A percentile compares a stretch with the other conserved stretches of the same genome.
Conservation (phyloP, 2,888 invertebrate genomes). For the Rhabditoides inermis region DNA sequence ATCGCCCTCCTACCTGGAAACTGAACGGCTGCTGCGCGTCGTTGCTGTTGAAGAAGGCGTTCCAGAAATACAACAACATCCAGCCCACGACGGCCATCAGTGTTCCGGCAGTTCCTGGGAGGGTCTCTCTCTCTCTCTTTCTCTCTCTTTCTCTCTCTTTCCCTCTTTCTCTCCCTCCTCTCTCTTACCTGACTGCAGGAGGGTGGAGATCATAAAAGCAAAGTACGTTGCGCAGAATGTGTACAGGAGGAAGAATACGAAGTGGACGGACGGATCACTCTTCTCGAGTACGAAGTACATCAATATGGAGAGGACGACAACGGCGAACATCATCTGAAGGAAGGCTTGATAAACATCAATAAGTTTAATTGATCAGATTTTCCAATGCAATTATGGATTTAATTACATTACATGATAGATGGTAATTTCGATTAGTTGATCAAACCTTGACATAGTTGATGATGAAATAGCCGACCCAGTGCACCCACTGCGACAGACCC, state of each 20-base stretch:
- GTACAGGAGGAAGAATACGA: constrained; percentile 40
- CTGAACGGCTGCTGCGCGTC: constrained; percentile 25
- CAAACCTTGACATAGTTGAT: constrained; percentile 42
- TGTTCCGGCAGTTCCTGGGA: constrained; percentile 35
- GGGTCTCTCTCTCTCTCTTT: not conserved
- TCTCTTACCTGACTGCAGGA: constrained; percentile 34
- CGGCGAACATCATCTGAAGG: too few species aligned
- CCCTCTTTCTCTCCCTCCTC: not conserved
- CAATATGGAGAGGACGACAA: constrained; percentile 17
- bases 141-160: not conserved
- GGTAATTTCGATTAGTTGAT: too few species aligned
- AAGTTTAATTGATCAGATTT: too few species aligned
- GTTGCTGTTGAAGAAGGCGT: constrained; percentile 27
- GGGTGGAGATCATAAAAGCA: constrained; percentile 39
- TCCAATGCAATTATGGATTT: too few species aligned
- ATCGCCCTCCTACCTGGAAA: too few species aligned
- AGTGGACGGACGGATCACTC: constrained; percentile 28
- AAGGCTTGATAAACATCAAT: too few species aligned
- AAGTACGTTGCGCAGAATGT: constrained; percentile 38
- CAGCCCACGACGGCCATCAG: constrained; percentile 39
- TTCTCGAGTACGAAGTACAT: constrained; percentile 17
- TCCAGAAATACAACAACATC: constrained; percentile 46
- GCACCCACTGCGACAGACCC: constrained; percentile 74
- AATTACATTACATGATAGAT: too few species aligned
- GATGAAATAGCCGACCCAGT: constrained; percentile 78